A percentile compares a stretch with the other conserved stretches of the same genome.
phyloP scores from a whole-genome alignment of 2,888 invertebrate species.

The Ectemnius continuus region DNA sequence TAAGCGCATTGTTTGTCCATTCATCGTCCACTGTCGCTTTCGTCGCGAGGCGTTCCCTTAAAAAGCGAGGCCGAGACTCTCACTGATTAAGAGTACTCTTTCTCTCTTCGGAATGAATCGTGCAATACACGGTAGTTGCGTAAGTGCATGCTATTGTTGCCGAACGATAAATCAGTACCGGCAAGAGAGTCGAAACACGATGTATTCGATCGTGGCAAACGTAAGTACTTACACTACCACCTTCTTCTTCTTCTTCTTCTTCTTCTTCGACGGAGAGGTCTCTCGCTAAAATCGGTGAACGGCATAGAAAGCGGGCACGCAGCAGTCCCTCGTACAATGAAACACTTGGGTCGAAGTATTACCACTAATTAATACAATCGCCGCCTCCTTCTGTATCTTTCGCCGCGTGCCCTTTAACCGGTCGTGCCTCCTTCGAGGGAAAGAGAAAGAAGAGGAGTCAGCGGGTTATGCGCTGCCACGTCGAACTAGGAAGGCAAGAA shows the following conservation, averaged over 20 bases:
- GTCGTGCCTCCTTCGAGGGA: slow-evolving; percentile 34
- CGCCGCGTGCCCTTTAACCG: slow-evolving; percentile 15
- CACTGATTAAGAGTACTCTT: slow-evolving; percentile 33
- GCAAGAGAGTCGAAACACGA: slow-evolving; percentile 27
- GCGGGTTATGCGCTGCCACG: slow-evolving; percentile 33
- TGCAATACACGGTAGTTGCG: slow-evolving; percentile 40
- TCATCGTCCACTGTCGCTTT: slow-evolving; percentile 12
- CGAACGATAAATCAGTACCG: slow-evolving; percentile 39
- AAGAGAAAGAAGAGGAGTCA: slow-evolving; percentile 11
- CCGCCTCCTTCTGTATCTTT: slow-evolving; percentile 17
- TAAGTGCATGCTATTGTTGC: slow-evolving; percentile 42
- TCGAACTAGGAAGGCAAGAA: slow-evolving; percentile 42
- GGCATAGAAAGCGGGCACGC: slow-evolving; percentile 6
- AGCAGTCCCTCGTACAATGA: slow-evolving; percentile 23
- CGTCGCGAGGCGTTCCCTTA: slow-evolving; percentile 17
- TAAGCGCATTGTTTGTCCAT: slow-evolving; percentile 28
- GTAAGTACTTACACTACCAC: neutral
- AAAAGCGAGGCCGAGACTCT: slow-evolving; percentile 9
- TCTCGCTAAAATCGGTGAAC: neutral
- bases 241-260: neutral
- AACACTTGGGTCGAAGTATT: slow-evolving; percentile 25
- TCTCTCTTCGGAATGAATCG: slow-evolving; percentile 42
- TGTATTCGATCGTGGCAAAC: neutral
- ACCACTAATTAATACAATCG: slow-evolving; percentile 47
- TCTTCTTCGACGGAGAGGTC: neutral